Base-by-base conservation (phyloP, 2,113 vertebrate species). In the Pterocles burchelli region DNA sequence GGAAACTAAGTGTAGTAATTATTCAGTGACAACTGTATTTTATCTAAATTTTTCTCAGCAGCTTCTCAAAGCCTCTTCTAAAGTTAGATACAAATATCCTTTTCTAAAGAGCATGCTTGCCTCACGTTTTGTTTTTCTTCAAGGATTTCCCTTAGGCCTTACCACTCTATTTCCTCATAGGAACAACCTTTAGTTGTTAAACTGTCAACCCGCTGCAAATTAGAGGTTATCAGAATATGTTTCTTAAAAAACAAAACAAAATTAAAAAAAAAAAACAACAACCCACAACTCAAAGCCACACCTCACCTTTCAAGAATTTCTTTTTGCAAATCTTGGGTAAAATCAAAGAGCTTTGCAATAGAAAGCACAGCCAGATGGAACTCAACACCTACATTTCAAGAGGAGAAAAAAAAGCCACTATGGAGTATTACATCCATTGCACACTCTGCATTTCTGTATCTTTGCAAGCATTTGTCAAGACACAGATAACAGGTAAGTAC, bases 301-400 rank as follows among this genome's bases (percentile, higher is more conserved):
- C 16, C 98, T 98, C 97, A 99, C 99, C 98, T 98, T 91, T 99
- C 97, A 73, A 99, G 97, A 91, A 99, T 99, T 96, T 97, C 97
- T 84, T 98, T 98, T 95, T 99, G 99, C 65, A 99, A 97, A 25
- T 99, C 98, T 97, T 98, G 98, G 9, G 99, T 98, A 97, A 99
- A 99, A 94, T 99, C 97, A 86, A 99, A 99, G 49, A 99, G 98
- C 21, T 98, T 98, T 58, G 99, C 98, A 85, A 99, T 97, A 49
- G 97, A 98, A 89, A 99, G 98, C 51, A 99, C 88, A 19, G 98
- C 98, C 86, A 99, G 96, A 80, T 98, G 98, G 97, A 99, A 99
- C 78, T 98, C 97, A 26, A 98, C 98, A 83, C 98, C 99, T 99
- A 93, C 29, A 79, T 89, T 95, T 78, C 46, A 74, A 95, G 33